Base-by-base conservation (phyloP, 2,888 invertebrate species). In the Nephrotoma guestfalica region DNA sequence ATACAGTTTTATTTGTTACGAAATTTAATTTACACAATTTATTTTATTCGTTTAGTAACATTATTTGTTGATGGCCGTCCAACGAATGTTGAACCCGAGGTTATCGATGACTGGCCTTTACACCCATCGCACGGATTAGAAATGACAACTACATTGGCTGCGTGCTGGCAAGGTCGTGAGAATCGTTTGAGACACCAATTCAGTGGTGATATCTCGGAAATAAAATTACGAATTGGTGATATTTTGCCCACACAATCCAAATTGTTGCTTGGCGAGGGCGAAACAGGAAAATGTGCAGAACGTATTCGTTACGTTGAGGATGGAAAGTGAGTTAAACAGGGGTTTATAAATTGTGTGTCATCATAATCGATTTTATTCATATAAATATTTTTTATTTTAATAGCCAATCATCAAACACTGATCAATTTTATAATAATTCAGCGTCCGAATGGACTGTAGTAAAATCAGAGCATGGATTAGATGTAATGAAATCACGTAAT, bases 81-180 rank as follows among this genome's bases (percentile, higher is more conserved):
- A 90, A 95, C 95, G 90, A 98, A 97, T 89, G 43, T 85, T 43
- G 85, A 85, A 41, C 98, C 98, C 0, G 99, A 99, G 92, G 97
- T 99, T 86, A 97, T 99, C 90, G 99, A 99, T 91, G 99, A 99
- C 92, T 99, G 99, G 99, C 99, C 99, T 0, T 93, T 99, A 83
- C 99, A 99, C 91, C 97, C 98, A 7, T 97, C 98, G 0, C 97
- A 97, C 89, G 97, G 96, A 0, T 95, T 97, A 88, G 97, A 97
- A 91, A 99, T 99, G 7, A 98, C 97, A 6, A 92, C 99, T 83
- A 96, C 97, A 0, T 96, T 99, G 0, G 99, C 99, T 1, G 99
- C 99, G 41, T 99, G 99, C 93, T 99, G 98, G 97, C 99, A 99
- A 93, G 97, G 98, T 71, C 96, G 97, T 0, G 97, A 97, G 89